A percentile compares a stretch with the other conserved stretches of the same genome.
These are phyloP conservation scores for Apamea sordens DNA, from an alignment of 2,888 invertebrate genomes.

Conservation along the genomic window DNA sequence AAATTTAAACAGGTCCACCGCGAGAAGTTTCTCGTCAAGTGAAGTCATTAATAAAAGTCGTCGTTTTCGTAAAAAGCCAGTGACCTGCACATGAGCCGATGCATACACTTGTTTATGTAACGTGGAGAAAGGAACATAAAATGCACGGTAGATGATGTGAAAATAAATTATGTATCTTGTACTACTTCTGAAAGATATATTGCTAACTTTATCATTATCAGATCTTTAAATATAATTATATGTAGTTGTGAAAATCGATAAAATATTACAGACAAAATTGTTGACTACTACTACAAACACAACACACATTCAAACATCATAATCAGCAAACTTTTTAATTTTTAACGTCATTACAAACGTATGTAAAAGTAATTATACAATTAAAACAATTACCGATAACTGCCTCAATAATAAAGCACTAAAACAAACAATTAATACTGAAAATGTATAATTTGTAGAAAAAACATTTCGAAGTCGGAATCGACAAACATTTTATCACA, in stretches of 20 bases:
- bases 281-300: neutral
- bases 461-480: constrained; percentile 49
- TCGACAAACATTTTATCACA: constrained; percentile 64
- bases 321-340: constrained; percentile 5
- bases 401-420: constrained; percentile 35
- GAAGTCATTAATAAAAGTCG: constrained; percentile 46
- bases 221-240: neutral
- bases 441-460: constrained; percentile 39
- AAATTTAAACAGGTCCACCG: constrained; percentile 31
- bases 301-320: constrained; percentile 5
- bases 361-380: constrained; percentile 36
- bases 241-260: neutral
- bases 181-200: constrained; percentile 14
- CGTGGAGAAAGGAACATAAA: constrained; percentile 47
- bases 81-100: constrained; percentile 43
- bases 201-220: constrained; percentile 14
- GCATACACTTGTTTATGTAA: constrained; percentile 55
- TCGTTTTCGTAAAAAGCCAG: constrained; percentile 55
- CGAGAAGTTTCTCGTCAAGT: constrained; percentile 47
- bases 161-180: constrained; percentile 24
- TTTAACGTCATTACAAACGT: neutral
- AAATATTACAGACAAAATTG: neutral
- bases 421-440: constrained; percentile 43
- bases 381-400: constrained; percentile 39
- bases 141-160: constrained; percentile 47